Conservation (phyloP, 2,888 invertebrate genomes). For the Sarcophaga variegata region DNA sequence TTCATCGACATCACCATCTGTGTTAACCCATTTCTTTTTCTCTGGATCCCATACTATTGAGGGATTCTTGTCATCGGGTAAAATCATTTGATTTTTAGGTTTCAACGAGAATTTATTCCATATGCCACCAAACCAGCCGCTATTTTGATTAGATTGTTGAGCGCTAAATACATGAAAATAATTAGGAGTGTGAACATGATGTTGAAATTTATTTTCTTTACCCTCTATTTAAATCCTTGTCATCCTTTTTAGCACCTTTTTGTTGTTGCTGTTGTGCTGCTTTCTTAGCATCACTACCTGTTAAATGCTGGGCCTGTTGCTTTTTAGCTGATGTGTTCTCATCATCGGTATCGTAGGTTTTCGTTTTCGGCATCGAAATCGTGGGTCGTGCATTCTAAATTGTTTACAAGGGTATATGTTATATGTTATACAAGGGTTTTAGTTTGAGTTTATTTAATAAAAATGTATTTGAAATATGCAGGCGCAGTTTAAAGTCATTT, state of each 20-base stretch:
- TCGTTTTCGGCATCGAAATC: constrained; percentile 84
- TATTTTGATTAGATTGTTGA: constrained; percentile 76
- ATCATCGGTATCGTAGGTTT: constrained; percentile 78
- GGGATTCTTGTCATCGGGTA: constrained; percentile 97
- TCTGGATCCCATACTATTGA: constrained; percentile 96
- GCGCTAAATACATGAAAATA: no score
- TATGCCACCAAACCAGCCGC: constrained; percentile 93
- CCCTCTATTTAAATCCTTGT: constrained; percentile 60
- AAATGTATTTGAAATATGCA: background rate
- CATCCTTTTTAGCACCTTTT: constrained; percentile 65
- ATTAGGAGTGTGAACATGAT: no score
- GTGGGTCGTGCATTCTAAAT: constrained; percentile 81
- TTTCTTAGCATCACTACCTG: constrained; percentile 53
- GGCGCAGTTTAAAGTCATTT: background rate
- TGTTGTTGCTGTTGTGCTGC: constrained; percentile 40
- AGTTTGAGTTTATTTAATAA: background rate
- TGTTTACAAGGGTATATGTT: constrained; percentile 58
- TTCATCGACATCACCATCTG: constrained; percentile 85
- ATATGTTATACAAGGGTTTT: background rate
- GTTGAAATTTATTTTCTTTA: background rate
- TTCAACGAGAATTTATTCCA: constrained; percentile 91
- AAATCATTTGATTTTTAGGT: constrained; percentile 96
- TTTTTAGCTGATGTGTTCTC: constrained; percentile 56
- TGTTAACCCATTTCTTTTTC: constrained; percentile 93
- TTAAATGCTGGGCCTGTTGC: constrained; percentile 32